Evolutionary conservation across 1,140 invertebrate genomes (phyloP).

Genomic region (Pseudomyrmex sp.): DNA sequence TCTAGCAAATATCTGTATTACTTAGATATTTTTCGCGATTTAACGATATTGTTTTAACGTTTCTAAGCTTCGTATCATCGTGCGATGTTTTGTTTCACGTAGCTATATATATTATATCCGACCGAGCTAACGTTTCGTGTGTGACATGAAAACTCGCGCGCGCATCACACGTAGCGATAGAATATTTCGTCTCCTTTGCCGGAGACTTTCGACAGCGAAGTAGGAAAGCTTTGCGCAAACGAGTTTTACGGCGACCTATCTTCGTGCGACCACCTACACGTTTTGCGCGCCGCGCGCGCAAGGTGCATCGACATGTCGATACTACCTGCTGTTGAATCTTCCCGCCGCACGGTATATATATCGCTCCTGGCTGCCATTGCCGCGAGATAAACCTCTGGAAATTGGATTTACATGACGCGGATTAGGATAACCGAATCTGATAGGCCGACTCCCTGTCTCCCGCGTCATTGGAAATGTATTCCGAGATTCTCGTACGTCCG

Average conservation of each 20-base stretch:
- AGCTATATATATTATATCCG: conserved; percentile 54
- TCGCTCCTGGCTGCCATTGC: conserved; percentile 65
- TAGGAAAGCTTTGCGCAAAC: conserved; percentile 68
- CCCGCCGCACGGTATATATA: conserved; percentile 38
- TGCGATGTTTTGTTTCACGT: conserved; percentile 14
- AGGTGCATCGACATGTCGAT: conserved; percentile 71
- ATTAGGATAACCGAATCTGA: conserved; percentile 73
- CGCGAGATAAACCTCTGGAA: conserved; percentile 71
- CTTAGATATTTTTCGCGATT: background rate
- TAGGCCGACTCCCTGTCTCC: conserved; percentile 59
- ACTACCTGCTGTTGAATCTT: conserved; percentile 61
- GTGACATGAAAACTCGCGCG: conserved; percentile 6
- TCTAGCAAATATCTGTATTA: background rate
- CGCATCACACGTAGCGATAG: conserved; percentile 13
- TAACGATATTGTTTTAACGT: background rate
- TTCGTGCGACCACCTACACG: conserved; percentile 49
- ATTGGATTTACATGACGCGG: conserved; percentile 74
- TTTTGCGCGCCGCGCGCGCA: conserved; percentile 51
- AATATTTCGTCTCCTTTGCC: background rate
- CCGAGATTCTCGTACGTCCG: background rate
- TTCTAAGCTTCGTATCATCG: background rate
- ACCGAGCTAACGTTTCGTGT: conserved; percentile 5
- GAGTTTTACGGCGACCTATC: conserved; percentile 70
- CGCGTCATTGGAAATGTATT: conserved; percentile 58
- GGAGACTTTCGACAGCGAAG: conserved; percentile 62